Evolutionary conservation across 2,797 vertebrate species (phyloP), one percentile per base, ranked within the genome.

Genomic region (Corythornis leucogaster): DNA sequence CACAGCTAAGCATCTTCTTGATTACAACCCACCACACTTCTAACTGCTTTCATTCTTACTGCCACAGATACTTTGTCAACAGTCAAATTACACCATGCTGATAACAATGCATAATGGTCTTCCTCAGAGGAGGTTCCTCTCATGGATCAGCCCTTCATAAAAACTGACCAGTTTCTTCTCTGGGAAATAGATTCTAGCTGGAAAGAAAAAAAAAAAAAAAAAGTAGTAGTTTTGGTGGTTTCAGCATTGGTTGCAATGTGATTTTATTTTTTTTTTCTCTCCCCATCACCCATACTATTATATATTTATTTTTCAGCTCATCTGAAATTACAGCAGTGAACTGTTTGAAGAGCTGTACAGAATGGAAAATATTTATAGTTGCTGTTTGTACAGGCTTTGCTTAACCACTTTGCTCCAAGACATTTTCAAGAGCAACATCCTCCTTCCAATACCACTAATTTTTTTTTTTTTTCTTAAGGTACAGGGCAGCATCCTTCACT

Each of bases 1-100:
- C 98, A 98, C 98, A 96, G 98, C 98, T 98, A 98, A 98, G 97
- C 97, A 98, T 98, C 97, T 98, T 98, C 97, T 98, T 98, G 98
- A 98, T 98, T 98, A 98, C 98, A 97, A 97, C 97, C 97, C 98
- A 96, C 97, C 96, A 97, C 97, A 97, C 97, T 97, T 96, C 97
- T 97, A 98, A 98, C 97, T 97, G 97, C 96, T 97, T 96, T 97
- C 98, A 97, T 98, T 98, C 98, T 97, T 97, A 94, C 97, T 98
- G 98, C 97, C 97, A 98, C 97, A 93, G 97, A 97, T 98, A 98
- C 97, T 98, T 98, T 98, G 97, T 98, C 97, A 97, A 98, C 98
- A 97, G 98, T 97, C 98, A 97, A 98, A 98, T 98, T 97, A 98
- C 94, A 94, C 96, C 97, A 97, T 78, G 96, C 97, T 96, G 98